A percentile compares a stretch with the other conserved stretches of the same genome.
These are phyloP conservation scores for Colius striatus DNA, from an alignment of 2,113 vertebrate species.

Conservation along the genomic window DNA sequence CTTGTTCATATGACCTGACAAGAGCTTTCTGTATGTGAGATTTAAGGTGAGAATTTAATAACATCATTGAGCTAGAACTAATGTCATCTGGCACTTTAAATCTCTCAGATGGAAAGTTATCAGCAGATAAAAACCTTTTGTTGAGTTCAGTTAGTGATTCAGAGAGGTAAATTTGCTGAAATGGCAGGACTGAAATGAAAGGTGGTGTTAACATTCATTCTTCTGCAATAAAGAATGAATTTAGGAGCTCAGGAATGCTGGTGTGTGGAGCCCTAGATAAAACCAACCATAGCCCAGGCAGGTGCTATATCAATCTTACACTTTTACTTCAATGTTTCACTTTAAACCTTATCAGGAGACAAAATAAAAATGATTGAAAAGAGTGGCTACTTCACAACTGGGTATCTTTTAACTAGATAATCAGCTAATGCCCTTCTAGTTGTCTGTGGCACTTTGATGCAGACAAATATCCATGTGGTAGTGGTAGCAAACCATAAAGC, in stretches of 20 bases:
- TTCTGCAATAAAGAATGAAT: slow-evolving; percentile 25
- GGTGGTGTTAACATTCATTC: slow-evolving; percentile 11
- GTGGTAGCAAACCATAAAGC: not conserved
- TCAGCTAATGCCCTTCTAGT: not conserved
- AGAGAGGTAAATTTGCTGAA: slow-evolving; percentile 57
- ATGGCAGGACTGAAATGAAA: slow-evolving; percentile 9
- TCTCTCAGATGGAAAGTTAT: slow-evolving; percentile 58
- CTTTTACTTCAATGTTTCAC: not conserved
- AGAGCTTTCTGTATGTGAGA: slow-evolving; percentile 61
- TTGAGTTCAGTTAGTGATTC: slow-evolving; percentile 57
- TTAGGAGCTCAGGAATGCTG: not conserved
- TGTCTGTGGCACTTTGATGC: not conserved
- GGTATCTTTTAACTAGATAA: not conserved
- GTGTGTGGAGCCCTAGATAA: not conserved
- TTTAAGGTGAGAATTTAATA: slow-evolving; percentile 65
- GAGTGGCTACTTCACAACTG: not conserved
- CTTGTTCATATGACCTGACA: slow-evolving; percentile 49
- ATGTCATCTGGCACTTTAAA: slow-evolving; percentile 66
- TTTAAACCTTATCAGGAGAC: not conserved
- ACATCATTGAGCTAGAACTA: slow-evolving; percentile 60
- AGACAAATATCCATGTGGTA: not conserved
- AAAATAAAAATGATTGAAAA: not conserved
- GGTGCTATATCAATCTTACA: not conserved
- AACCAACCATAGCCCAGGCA: not conserved
- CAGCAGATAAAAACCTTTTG: slow-evolving; percentile 61